Evolutionary conservation across 2,888 invertebrate species (phyloP).

Genomic region (Nasonovia ribisnigri): DNA sequence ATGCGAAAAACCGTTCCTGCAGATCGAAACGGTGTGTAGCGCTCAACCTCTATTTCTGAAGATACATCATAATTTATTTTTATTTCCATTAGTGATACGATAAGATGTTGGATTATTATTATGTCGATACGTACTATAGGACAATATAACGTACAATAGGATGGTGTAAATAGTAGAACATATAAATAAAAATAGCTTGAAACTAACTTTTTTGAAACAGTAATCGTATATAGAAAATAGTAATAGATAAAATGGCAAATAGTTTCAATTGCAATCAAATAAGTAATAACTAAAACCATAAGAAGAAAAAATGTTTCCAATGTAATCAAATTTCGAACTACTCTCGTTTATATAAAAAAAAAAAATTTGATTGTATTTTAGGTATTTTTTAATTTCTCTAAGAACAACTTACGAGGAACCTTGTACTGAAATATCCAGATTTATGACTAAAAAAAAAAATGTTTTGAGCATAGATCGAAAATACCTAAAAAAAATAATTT

Average conservation of each 20-base stretch:
- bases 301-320: neutral
- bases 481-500: neutral
- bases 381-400: neutral
- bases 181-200: neutral
- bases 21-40: neutral
- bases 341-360: neutral
- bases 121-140: too few relatives aligned
- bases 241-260: neutral
- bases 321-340: neutral
- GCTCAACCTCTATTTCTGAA: neutral
- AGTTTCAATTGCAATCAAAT: neutral
- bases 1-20: neutral
- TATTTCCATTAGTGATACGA: neutral
- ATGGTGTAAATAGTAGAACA: neutral
- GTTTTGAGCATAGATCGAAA: neutral
- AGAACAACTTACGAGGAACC: neutral
- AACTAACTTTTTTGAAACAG: neutral
- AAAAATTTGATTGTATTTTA: neutral
- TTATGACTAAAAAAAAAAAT: neutral
- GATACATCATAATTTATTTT: neutral
- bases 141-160: too few relatives aligned
- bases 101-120: too few relatives aligned
- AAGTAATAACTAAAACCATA: neutral
- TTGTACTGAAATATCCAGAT: neutral
- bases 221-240: neutral